Evolutionary conservation across 2,797 vertebrate genomes (phyloP), one percentile per base, ranked within the genome.

Genomic region (Acestrorhynchus altus): DNA sequence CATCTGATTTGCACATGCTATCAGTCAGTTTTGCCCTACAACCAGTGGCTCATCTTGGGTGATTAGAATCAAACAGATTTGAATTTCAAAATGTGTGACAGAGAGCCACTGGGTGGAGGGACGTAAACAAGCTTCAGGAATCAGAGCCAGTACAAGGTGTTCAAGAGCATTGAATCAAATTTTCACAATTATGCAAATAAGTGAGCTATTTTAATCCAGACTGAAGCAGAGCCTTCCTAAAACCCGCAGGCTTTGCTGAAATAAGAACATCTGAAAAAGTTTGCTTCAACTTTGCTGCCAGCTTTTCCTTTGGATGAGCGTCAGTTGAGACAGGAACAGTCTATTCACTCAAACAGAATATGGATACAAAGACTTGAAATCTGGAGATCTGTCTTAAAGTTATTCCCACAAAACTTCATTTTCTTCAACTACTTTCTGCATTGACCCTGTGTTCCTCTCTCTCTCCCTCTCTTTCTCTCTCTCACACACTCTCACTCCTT

Each of bases 81-180:
- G 81, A 83, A 82, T 86, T 86, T 76, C 83, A 86, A 87, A 88
- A 60, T 8, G 11, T 68, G 77, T 69, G 70, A 74, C 66, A 46
- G 49, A 59, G 24, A 35, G 51, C 18, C 56, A 22, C 52, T 61
- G 11, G 15, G 35, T 26, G n/a, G 54, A 31, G 1, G 74, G 79
- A 84, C 61, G 70, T 77, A 84, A 81, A 81, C 73, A 84, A 76
- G 82, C 39, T 81, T 86, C 71, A 85, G 77, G 81, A 88, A 86
- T 22, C 5, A 70, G 77, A 65, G 83, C 42, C 64, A 70, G 65
- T 40, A 24, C 26, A 40, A 22, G 46, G 57, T 54, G 11, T 69
- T 60, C 31, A 76, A 81, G 72, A 24, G 59, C 26, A 47, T 39
- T 40, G 75, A 51, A 51, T 49, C 16, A 35, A 35, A 67, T 47